Evolutionary conservation across 2,113 vertebrate species (phyloP), one percentile per base, ranked within the genome.

Genomic region (Microcebus lehilahytsara): DNA sequence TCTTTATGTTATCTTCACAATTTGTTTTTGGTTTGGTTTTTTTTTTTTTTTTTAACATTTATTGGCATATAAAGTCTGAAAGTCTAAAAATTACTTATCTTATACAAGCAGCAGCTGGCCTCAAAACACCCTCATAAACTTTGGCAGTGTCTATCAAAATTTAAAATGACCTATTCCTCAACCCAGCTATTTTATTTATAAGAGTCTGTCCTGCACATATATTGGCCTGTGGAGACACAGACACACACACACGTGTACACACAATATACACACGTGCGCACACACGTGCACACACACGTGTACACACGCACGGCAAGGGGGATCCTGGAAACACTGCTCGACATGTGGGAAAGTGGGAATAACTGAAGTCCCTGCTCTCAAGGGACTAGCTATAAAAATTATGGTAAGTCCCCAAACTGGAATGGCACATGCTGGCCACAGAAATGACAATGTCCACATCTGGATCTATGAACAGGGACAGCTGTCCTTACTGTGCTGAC

Each of bases 1-100:
- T 89, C 40, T 95, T 94, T n/a, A 93, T 85, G 62, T 89, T 89
- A 92, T 64, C 77, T 46, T 32, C 8, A 74, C 64, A 56, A 49
- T 91, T 85, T 87, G 19, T 19, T 56, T 56, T 56, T 56, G 53
- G 53, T 19, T 19, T 71, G 2, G 8, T 0, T 77, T 27, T 53
- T 25, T 58, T 42, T 69, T 32, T 34, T 69, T 32, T 34, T 81
- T 32, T 79, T 23, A 23, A 93, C 32, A 88, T 93, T 97, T 89
- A 94, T 91, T 97, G 72, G 64, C 91, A 96, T 96, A 94, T 96
- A 83, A 96, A 97, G 67, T 62, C 71, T 89, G 58, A 75, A 87
- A 86, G 72, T 84, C 66, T 95, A 12, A 37, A 94, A 96, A 93
- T 93, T 93, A 94, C 77, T 95, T 95, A 60, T 77, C 91, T 94